Conservation (phyloP, 2,797 vertebrate genomes). For the Taeniopygia guttata region DNA sequence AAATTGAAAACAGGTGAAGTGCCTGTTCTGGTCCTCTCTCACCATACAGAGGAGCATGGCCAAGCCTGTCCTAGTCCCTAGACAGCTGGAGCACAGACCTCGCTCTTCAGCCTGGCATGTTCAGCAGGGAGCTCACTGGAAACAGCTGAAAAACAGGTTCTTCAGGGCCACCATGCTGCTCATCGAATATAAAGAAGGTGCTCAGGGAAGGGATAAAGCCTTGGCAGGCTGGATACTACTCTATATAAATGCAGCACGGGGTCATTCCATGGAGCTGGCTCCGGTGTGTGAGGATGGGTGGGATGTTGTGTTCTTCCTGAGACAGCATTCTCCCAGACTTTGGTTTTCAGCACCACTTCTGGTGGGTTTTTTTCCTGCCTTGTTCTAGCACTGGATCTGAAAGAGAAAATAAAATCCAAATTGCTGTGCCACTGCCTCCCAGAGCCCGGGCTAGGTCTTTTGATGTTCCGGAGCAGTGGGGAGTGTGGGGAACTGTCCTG, state of each 20-base stretch:
- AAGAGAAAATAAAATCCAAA: neutral
- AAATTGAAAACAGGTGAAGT: neutral
- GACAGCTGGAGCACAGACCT: neutral
- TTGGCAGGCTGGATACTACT: neutral
- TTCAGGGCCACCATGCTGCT: fast-evolving
- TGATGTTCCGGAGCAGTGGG: too few species aligned
- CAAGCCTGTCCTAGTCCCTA: neutral
- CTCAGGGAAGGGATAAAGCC: neutral
- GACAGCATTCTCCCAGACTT: neutral
- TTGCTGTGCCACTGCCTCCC: too few species aligned
- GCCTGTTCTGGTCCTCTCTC: neutral
- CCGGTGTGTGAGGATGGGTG: fast-evolving
- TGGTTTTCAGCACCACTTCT: neutral
- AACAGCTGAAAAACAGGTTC: neutral
- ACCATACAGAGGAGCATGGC: neutral
- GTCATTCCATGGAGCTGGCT: neutral
- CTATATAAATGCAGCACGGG: neutral
- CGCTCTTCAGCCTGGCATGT: neutral
- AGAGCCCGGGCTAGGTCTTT: too few species aligned
- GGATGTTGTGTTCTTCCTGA: neutral
- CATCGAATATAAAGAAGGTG: neutral
- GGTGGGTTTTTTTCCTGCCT: neutral
- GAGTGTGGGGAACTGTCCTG: too few species aligned
- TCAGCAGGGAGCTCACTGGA: neutral
- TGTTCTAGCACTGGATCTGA: neutral